Base-by-base conservation (phyloP, 2,797 vertebrate species). In the Diplodus sargus region DNA sequence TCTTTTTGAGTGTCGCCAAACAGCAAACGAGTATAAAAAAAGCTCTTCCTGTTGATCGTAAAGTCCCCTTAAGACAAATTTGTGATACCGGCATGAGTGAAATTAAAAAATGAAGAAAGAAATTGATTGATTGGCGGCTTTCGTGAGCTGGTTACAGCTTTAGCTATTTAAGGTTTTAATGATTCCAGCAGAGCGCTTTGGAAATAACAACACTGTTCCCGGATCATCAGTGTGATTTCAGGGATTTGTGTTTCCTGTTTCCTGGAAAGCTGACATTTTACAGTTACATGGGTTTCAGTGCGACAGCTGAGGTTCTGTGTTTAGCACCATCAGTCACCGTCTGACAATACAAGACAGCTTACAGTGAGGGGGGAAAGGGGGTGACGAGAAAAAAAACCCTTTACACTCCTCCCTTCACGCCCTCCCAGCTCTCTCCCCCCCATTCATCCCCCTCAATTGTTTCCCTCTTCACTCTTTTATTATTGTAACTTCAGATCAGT, bases 251-350 rank as follows among this genome's bases (percentile, higher is more conserved):
- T 30, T n/a, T 42, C 22, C 52, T 53, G 1, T 65, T 76, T 76
- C n/a, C 4, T 22, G 25, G 60, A 11, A 75, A 61, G 52, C 10
- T 39, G 56, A 83, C 60, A 52, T 78, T 65, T 64, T 78, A 56
- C 43, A 79, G 58, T 79, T 16, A 47, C 49, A 20, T 62, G 20
- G 20, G 68, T 76, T 65, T 6, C 39, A 54, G 20, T 69, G 70
- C 66, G 65, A 84, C 63, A 81, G 70, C 83, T 78, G 76, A 77
- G 79, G 73, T 25, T 2, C 73, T 39, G 67, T 45, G 67, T 81
- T 84, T 65, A 70, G 65, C 61, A 43, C 54, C 85, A 86, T 88
- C 86, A 83, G 66, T 86, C 89, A 88, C 51, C 67, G 59, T 78
- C 69, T 79, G 88, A 87, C 56, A 54, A 74, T 59, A 80, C 34